Percentiles rank a stretch among this genome's conserved stretches.
phyloP scores from a whole-genome alignment of 2,113 vertebrate species.

The Blennius ocellaris region DNA sequence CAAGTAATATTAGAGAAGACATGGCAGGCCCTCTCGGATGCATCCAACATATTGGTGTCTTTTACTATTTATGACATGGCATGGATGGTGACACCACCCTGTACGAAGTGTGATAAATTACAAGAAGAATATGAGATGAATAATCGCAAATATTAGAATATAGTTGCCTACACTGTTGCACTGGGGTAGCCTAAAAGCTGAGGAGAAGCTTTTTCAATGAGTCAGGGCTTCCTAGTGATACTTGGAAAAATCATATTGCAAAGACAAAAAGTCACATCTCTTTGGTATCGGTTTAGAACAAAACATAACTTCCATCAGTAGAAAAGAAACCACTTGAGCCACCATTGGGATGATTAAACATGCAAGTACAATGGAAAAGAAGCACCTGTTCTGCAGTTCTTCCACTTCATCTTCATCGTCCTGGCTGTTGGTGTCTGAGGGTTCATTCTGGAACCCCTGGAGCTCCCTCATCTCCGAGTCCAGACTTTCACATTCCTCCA shows the following conservation, averaged over 20 bases:
- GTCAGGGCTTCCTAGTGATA: conserved; percentile 4
- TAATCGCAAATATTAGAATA: conserved; percentile 20
- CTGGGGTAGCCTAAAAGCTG: conserved; percentile 6
- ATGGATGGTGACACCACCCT: conserved; percentile 18
- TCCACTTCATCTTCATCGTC: conserved; percentile 82
- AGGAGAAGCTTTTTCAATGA: conserved; percentile 12
- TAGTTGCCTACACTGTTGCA: background rate
- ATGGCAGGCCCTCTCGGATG: conserved; percentile 46
- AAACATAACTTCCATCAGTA: background rate
- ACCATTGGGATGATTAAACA: background rate
- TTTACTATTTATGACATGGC: conserved; percentile 63
- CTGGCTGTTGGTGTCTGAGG: conserved; percentile 67
- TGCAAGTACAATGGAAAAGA: background rate
- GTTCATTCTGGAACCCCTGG: conserved; percentile 74
- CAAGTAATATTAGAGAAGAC: conserved; percentile 68
- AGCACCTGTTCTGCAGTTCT: conserved; percentile 88
- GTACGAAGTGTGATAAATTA: conserved; percentile 48
- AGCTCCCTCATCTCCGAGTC: conserved; percentile 77
- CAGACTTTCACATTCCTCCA: conserved; percentile 77
- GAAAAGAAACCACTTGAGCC: background rate
- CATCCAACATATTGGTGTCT: conserved; percentile 63
- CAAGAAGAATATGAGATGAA: conserved; percentile 36
- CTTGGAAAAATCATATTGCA: background rate
- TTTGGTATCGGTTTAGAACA: background rate
- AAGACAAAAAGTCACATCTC: no score